These are phyloP conservation scores for Elephas maximus DNA, from an alignment of 2,113 vertebrate species.

Conservation along the genomic window DNA sequence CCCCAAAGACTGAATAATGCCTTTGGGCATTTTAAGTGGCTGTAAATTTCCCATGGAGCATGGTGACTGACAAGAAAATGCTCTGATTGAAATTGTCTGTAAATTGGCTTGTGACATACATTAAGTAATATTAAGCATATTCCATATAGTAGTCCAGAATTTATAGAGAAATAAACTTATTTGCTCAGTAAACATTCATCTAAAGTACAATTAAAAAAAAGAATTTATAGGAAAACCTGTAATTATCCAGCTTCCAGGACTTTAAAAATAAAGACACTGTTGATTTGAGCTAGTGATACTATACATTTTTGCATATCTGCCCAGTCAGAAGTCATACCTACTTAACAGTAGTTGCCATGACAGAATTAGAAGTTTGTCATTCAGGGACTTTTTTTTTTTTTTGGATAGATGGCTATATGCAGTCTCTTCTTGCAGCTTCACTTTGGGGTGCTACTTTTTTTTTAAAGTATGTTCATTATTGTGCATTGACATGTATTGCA, in stretches of 20 bases:
- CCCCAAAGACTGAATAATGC: constrained; percentile 68
- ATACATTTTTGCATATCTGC: constrained; percentile 43
- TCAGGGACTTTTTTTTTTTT: constrained; percentile 36
- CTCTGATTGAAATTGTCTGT: constrained; percentile 61
- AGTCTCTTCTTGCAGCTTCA: constrained; percentile 72
- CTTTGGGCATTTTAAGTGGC: constrained; percentile 71
- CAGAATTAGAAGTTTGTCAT: constrained; percentile 59
- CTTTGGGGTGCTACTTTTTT: constrained; percentile 74
- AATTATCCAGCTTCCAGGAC: constrained; percentile 11
- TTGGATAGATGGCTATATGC: constrained; percentile 47
- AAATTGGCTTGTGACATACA: constrained; percentile 54
- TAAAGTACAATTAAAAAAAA: too few species aligned
- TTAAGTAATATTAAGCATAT: constrained; percentile 62
- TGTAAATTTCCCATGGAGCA: constrained; percentile 57
- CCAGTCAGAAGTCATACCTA: constrained; percentile 54
- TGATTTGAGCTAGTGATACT: constrained; percentile 11
- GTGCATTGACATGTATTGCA: constrained; percentile 68
- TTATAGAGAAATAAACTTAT: constrained; percentile 11
- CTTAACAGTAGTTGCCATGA: constrained; percentile 53
- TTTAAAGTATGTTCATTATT: constrained; percentile 70
- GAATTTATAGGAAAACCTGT: constrained; percentile 40
- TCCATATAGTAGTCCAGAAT: constrained; percentile 34
- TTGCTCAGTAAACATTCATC: too few species aligned
- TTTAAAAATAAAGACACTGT: constrained; percentile 8
- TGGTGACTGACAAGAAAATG: constrained; percentile 54